phyloP scores from a whole-genome alignment of 2,888 invertebrate species.

The Ormyrus thymus region DNA sequence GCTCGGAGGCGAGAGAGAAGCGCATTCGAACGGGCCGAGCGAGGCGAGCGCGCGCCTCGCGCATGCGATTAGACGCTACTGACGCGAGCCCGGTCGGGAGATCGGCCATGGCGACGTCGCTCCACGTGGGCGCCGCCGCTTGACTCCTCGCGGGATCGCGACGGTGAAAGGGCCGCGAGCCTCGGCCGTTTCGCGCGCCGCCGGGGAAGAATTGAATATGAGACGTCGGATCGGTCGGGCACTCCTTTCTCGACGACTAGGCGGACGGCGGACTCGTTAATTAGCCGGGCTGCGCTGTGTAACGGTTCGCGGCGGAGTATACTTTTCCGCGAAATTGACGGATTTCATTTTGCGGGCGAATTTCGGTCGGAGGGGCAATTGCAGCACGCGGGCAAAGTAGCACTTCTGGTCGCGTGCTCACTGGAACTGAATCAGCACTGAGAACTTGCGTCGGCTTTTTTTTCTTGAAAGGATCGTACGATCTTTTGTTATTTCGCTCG shows the following conservation, averaged over 20 bases:
- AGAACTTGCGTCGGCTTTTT: slow-evolving; percentile 44
- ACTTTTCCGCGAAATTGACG: too few relatives aligned
- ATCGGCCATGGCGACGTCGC: neutral
- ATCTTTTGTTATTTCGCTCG: neutral
- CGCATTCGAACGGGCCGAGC: slow-evolving; percentile 33
- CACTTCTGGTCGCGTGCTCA: slow-evolving; percentile 9
- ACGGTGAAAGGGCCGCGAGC: slow-evolving; percentile 50
- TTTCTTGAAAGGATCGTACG: neutral
- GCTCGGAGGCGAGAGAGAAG: neutral
- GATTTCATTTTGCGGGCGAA: too few relatives aligned
- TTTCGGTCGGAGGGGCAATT: neutral
- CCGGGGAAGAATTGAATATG: neutral
- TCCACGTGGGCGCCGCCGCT: slow-evolving; percentile 41
- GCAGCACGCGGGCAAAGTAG: neutral
- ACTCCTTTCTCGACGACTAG: too few relatives aligned
- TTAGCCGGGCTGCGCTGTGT: too few relatives aligned
- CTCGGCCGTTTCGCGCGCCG: neutral
- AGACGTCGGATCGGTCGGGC: neutral
- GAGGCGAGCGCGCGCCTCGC: slow-evolving; percentile 41
- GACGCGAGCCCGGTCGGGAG: slow-evolving; percentile 29
- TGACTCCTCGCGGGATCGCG: slow-evolving; percentile 23
- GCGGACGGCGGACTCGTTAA: too few relatives aligned
- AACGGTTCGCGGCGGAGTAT: too few relatives aligned
- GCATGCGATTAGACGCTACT: slow-evolving; percentile 52
- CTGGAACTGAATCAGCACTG: slow-evolving; percentile 34